These are phyloP conservation scores for Hypocryptadius cinnamomeus DNA, from an alignment of 2,113 vertebrate species.

Conservation along the genomic window DNA sequence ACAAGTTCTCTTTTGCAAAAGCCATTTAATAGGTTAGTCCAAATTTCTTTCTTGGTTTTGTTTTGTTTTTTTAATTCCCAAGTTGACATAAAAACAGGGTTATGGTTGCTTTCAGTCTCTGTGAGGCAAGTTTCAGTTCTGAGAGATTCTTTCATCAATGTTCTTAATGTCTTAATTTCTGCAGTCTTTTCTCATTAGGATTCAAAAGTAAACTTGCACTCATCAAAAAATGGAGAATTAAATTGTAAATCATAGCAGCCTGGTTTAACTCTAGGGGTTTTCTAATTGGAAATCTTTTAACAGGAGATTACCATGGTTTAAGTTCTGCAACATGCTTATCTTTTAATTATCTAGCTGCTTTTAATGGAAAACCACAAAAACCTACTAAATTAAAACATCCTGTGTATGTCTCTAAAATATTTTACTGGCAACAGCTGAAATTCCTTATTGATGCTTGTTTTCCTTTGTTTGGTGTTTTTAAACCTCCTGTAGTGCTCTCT, in stretches of 20 bases:
- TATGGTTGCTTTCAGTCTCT: not conserved
- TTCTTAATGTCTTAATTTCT: not conserved
- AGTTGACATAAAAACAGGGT: not conserved
- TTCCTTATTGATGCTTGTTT: not conserved
- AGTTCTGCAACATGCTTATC: not conserved
- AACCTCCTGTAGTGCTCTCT: not conserved
- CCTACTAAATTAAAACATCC: not conserved
- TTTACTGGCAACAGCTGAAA: not conserved
- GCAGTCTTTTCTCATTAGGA: not conserved
- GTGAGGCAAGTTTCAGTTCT: not conserved
- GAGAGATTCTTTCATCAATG: not conserved
- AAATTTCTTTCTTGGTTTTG: not conserved
- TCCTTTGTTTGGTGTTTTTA: not conserved
- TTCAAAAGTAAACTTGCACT: not conserved
- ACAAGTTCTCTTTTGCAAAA: not conserved
- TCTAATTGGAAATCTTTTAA: not conserved
- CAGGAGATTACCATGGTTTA: not conserved
- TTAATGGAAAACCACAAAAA: not conserved
- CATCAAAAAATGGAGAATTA: not conserved
- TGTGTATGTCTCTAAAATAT: not conserved
- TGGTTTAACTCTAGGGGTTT: not conserved
- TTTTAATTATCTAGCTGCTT: not conserved
- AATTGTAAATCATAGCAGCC: not conserved
- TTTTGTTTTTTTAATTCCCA: not conserved
- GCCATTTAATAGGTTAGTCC: not conserved